A percentile compares a stretch with the other conserved stretches of the same genome.
Conservation (phyloP, 2,888 invertebrate genomes). For the Cerastoderma edule region DNA sequence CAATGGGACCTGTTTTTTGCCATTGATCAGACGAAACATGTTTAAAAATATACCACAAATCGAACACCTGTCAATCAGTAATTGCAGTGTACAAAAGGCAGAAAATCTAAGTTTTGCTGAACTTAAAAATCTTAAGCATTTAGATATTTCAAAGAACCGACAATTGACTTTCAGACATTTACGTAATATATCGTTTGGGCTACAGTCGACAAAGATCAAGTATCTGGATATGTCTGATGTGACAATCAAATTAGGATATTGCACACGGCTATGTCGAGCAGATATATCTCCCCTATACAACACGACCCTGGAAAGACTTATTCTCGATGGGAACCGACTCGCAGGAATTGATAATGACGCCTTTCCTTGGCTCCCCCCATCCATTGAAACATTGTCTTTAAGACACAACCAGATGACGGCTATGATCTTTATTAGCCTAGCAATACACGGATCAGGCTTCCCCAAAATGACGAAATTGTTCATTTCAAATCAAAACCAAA, state of each 20-base stretch:
- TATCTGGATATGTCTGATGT: conserved; percentile 23
- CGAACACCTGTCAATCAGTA: conserved; percentile 18
- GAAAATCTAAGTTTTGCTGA: conserved; percentile 35
- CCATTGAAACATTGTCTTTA: background rate
- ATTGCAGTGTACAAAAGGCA: conserved; percentile 18
- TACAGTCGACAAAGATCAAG: conserved; percentile 13
- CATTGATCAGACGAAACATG: background rate
- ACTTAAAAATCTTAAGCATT: conserved; percentile 1
- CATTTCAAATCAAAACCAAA: background rate
- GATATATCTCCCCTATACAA: background rate
- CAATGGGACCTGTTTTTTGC: background rate
- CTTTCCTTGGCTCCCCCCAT: background rate
- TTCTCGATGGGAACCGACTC: background rate
- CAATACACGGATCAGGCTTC: background rate
- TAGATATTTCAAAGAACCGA: conserved; percentile 37
- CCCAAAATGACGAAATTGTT: background rate
- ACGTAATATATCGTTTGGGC: conserved; percentile 23
- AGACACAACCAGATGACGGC: background rate
- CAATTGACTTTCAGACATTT: conserved; percentile 25
- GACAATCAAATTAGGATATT: conserved; percentile 19
- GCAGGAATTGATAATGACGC: background rate
- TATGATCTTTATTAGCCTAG: background rate
- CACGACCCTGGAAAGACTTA: background rate
- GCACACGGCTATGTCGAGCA: background rate
- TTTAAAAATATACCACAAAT: conserved; percentile 2